phyloP scores from a whole-genome alignment of 2,113 vertebrate genomes.

The Callaeas wilsoni region DNA sequence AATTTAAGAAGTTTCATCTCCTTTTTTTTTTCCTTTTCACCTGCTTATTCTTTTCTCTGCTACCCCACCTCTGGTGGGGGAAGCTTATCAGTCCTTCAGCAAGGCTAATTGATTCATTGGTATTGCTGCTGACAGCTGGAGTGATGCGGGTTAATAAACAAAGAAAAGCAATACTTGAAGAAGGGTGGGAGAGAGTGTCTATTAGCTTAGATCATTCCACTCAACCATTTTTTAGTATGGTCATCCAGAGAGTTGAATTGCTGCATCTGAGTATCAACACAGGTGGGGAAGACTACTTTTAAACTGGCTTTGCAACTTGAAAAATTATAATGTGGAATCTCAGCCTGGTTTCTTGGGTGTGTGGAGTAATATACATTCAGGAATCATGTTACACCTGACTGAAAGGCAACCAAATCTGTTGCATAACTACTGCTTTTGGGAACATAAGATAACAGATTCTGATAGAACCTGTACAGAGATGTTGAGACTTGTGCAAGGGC shows the following conservation, averaged over 20 bases:
- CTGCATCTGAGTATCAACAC: not conserved
- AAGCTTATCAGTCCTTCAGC: not conserved
- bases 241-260: not conserved
- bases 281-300: not conserved
- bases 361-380: not conserved
- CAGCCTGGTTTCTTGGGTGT: constrained; percentile 33
- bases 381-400: constrained; percentile 17
- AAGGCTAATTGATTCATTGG: not conserved
- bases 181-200: not conserved
- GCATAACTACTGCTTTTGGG: not conserved
- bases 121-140: not conserved
- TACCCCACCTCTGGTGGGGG: not conserved
- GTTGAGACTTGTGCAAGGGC: not conserved
- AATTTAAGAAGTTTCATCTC: not conserved
- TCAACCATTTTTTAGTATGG: not conserved
- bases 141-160: constrained; percentile 8
- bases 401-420: constrained; percentile 36
- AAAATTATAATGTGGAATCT: not conserved
- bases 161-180: not conserved
- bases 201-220: constrained; percentile 8
- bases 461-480: constrained; percentile 2
- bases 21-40: not conserved
- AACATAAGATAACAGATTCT: not conserved
- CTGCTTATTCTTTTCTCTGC: not conserved
- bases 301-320: constrained; percentile 39